Percentiles rank a stretch among this genome's conserved stretches.
phyloP scores from a whole-genome alignment of 2,888 invertebrate genomes.

The Calliopum simillimum region DNA sequence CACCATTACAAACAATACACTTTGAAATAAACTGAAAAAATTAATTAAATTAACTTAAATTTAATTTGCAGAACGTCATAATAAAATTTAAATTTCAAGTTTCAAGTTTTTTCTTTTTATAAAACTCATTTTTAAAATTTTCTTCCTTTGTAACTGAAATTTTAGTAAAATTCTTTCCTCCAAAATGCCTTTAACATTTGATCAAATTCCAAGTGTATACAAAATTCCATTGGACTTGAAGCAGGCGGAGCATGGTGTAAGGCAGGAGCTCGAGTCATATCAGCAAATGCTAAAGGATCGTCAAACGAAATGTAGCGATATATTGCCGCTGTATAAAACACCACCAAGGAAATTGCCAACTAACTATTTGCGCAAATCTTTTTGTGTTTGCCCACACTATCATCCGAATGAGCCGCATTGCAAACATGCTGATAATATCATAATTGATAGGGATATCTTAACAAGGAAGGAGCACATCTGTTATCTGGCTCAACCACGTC shows the following conservation, averaged over 20 bases:
- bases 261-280: conserved; percentile 58
- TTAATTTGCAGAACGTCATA: too few species aligned
- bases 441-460: conserved; percentile 62
- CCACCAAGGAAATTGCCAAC: conserved; percentile 45
- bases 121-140: too few species aligned
- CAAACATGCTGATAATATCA: conserved; percentile 59
- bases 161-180: conserved; percentile 9
- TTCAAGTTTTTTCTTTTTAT: too few species aligned
- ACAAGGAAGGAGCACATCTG: conserved; percentile 61
- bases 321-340: conserved; percentile 52
- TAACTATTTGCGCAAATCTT: conserved; percentile 52
- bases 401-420: conserved; percentile 53
- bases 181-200: conserved; percentile 47
- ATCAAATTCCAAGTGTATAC: conserved; percentile 48
- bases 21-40: too few species aligned
- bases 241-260: conserved; percentile 49
- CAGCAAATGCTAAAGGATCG: conserved; percentile 55
- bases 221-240: conserved; percentile 32
- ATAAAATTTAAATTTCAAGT: too few species aligned
- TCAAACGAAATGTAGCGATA: conserved; percentile 51
- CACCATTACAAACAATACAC: too few species aligned
- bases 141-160: too few species aligned
- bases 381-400: conserved; percentile 56
- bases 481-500: conserved; percentile 60
- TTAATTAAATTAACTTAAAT: too few species aligned